Conservation (phyloP, 2,113 vertebrate genomes). For the Ifrita kowaldi region DNA sequence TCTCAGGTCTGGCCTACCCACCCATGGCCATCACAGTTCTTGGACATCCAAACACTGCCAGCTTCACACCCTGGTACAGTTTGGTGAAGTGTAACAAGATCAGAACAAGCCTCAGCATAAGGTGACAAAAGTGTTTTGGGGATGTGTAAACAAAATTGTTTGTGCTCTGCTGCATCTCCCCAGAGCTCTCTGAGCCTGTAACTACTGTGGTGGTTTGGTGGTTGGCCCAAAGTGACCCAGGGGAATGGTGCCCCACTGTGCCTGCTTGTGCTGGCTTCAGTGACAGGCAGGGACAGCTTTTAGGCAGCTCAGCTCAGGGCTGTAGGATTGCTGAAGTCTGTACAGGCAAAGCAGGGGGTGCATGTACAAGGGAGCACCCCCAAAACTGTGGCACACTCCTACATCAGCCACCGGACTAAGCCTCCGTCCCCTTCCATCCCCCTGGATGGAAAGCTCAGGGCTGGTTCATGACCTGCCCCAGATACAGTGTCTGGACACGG, state of each 20-base stretch:
- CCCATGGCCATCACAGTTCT: background rate
- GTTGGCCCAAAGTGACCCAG: background rate
- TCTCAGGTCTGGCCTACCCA: background rate
- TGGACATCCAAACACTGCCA: background rate
- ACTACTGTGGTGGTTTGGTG: background rate
- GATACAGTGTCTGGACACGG: background rate
- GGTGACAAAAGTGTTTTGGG: background rate
- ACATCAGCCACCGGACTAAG: background rate
- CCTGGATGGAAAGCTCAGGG: background rate
- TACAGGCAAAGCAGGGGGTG: background rate
- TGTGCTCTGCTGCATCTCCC: background rate
- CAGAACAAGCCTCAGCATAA: background rate
- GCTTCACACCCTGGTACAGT: background rate
- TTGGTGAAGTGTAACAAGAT: background rate
- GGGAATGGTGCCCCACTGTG: background rate
- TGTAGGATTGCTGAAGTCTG: background rate
- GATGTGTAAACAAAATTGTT: background rate
- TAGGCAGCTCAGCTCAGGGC: background rate
- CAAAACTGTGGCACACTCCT: background rate
- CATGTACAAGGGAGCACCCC: rapidly evolving
- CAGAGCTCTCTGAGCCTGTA: background rate
- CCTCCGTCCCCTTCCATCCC: background rate
- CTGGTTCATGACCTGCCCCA: background rate
- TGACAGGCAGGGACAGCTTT: background rate
- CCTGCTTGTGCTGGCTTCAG: background rate